These are phyloP conservation scores for Muscicapa comitata DNA, from an alignment of 2,797 vertebrate species.

Conservation along the genomic window DNA sequence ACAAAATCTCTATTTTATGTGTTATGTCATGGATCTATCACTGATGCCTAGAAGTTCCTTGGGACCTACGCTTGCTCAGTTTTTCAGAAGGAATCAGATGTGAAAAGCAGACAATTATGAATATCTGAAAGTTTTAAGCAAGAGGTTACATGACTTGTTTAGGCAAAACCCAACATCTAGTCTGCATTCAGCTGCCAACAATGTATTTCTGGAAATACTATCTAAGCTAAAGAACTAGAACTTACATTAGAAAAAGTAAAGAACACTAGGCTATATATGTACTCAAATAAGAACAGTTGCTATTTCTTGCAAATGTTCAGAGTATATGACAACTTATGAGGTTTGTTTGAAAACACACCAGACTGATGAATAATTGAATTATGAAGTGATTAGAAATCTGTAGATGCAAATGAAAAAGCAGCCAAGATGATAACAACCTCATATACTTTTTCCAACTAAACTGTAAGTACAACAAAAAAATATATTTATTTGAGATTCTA, in stretches of 20 bases:
- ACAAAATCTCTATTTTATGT: accelerated
- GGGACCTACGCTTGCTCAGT: neutral
- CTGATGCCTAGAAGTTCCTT: neutral
- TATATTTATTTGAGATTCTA: neutral
- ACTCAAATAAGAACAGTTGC: neutral
- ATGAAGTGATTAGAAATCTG: neutral
- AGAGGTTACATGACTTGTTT: neutral
- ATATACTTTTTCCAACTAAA: neutral
- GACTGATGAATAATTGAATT: neutral
- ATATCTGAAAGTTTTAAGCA: neutral
- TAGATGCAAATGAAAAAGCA: neutral
- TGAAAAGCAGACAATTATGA: neutral
- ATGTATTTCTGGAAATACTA: neutral
- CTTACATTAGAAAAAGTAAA: neutral
- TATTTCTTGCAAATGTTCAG: neutral
- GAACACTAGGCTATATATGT: neutral
- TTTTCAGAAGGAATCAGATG: neutral
- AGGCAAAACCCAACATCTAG: neutral
- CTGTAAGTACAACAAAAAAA: neutral
- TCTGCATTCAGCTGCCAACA: neutral
- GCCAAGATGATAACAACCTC: neutral
- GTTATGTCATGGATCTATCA: neutral
- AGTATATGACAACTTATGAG: neutral
- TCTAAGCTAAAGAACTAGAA: neutral
- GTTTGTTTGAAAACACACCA: neutral